These are phyloP conservation scores for Lepidurus arcticus DNA, from an alignment of 1,140 invertebrate species.

Conservation along the genomic window DNA sequence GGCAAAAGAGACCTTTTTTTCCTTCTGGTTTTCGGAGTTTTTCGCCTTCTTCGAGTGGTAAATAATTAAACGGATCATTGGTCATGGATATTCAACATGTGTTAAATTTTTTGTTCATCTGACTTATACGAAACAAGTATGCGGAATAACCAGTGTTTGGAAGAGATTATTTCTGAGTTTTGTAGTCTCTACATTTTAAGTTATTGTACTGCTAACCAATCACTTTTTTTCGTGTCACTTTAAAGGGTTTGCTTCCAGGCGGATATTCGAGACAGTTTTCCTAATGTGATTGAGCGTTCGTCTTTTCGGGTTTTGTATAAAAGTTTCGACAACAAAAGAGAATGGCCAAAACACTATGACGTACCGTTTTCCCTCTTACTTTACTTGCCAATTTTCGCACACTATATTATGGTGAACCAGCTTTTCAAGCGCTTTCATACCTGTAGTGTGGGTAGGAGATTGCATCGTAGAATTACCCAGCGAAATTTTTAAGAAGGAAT, in stretches of 20 bases:
- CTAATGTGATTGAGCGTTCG: not conserved
- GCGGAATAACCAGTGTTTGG: not conserved
- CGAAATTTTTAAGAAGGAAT: not conserved
- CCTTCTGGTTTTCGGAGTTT: not conserved
- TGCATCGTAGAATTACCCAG: not conserved
- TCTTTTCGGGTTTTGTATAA: slow-evolving; percentile 3
- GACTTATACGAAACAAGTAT: not conserved
- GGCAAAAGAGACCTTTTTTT: slow-evolving; percentile 1
- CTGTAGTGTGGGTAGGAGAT: not conserved
- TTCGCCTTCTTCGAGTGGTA: not conserved
- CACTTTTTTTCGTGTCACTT: not conserved
- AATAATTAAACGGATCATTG: slow-evolving; percentile 15
- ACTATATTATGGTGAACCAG: not conserved
- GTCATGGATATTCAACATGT: not conserved
- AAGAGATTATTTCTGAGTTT: not conserved
- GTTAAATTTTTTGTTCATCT: not conserved
- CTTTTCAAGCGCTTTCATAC: not conserved
- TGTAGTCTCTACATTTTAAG: not conserved
- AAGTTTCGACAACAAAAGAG: not conserved
- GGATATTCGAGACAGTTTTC: not conserved
- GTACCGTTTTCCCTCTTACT: not conserved
- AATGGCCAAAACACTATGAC: not conserved
- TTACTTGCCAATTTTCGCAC: not conserved
- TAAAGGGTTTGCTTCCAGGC: not conserved
- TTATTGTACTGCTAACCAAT: not conserved